phyloP scores from a whole-genome alignment of 2,113 vertebrate genomes.

The Epinephelus fuscoguttatus region DNA sequence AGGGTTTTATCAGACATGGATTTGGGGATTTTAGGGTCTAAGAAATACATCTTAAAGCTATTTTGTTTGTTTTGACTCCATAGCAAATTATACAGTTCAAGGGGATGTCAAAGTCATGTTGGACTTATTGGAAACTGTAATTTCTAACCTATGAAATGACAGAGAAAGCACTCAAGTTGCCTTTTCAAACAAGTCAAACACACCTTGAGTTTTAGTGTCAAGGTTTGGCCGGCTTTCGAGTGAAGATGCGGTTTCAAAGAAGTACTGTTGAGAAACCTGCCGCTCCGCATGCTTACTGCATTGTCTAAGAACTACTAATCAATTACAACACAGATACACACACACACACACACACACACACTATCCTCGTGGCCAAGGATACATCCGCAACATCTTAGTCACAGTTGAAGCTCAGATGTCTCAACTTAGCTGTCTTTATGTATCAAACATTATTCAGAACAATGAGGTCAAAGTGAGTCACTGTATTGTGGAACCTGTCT shows the following conservation, averaged over 20 bases:
- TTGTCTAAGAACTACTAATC: constrained; percentile 12
- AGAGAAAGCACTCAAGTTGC: not conserved
- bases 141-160: not conserved
- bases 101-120: constrained; percentile 8
- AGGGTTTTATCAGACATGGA: constrained; percentile 24
- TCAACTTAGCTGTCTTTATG: not conserved
- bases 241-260: not conserved
- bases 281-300: constrained; percentile 46
- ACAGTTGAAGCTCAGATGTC: not conserved
- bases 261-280: constrained; percentile 56
- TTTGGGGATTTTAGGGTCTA: constrained; percentile 27
- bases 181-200: constrained; percentile 26
- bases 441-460: constrained; percentile 7
- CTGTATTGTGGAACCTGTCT: not conserved
- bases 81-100: constrained; percentile 11
- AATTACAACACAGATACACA: constrained; percentile 8
- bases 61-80: constrained; percentile 27
- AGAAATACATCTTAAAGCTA: not conserved
- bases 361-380: not conserved
- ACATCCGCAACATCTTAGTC: constrained; percentile 20
- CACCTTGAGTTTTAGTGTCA: constrained; percentile 3
- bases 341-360: not conserved
- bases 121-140: not conserved
- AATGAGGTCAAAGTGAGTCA: constrained; percentile 17
- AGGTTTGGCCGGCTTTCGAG: not conserved